Base-by-base conservation (phyloP, 2,888 invertebrate genomes). In the Onchidella celtica region DNA sequence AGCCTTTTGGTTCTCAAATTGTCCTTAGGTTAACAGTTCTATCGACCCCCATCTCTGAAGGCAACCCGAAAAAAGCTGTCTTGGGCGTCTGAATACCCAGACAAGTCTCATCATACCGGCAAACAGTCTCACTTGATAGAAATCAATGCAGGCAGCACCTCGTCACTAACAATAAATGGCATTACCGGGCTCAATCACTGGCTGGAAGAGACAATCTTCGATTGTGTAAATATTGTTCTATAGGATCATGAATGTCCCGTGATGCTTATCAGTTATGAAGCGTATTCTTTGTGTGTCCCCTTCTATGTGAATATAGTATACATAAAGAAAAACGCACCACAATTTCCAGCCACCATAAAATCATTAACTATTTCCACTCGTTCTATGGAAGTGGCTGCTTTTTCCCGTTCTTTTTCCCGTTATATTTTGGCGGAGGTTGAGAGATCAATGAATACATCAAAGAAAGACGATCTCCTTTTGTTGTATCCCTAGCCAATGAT, bases 71-170 rank as follows among this genome's bases (percentile, higher is more conserved):
- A 17, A 47, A 47, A 6, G 17, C 47, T 11, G 47, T 47, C 47
- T 47, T 17, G 47, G 47, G 9, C 17, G 9, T 24, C 24, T 11
- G 40, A 38, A 40, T n/a, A 21, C 3, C 57, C 17, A 17, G 47
- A n/a, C 57, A 11, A 32, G 36, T 59, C 59, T 34, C 47, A 73
- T 73, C 72, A 27, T 29, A 57, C n/a, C 14, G 57, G 21, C 57
- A 57, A 32, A 57, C 32, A 57, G 55, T 3, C 34, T n/a, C 17
- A 3, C 17, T 1, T 36, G 59, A 57, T 61, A 6, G 73, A 73
- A 59, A 73, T 73, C 61, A 73, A 73, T 73, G 73, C n/a, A 36
- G 32, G 24, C n/a, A 73, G 27, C 59, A 73, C 61, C 57, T 27
- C 59, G 2, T 0, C 36, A 73, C 73, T 38, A 61, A 73, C 73